Evolutionary conservation across 1,140 invertebrate genomes (phyloP), one percentile per base, ranked within the genome.

Genomic region (Drosophila neocordata): DNA sequence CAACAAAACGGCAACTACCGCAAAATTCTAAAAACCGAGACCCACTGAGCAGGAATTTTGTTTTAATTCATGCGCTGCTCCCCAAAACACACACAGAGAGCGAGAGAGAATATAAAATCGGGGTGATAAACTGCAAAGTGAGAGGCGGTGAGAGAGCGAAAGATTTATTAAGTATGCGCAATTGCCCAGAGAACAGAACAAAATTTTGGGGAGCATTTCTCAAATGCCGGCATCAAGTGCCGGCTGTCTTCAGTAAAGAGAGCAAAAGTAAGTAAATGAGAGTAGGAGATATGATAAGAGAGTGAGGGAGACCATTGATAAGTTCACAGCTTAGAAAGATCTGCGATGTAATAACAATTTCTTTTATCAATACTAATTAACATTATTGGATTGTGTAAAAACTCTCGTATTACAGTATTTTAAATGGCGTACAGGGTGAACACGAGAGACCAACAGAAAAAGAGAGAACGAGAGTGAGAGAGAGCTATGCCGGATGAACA

Each of bases 1-100:
- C 70, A 73, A 69, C 71, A 77, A 64, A 71, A 66, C 72, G 51
- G 44, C 64, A 73, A 76, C 73, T 76, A 70, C 44, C 64, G 82
- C 73, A 53, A 79, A 81, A 68, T 65, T 85, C 63, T 60, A 27
- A 48, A 48, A 11, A 48, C 41, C 15, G 41, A 48, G 41, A 62
- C 18, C 12, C 41, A 59, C 15, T 35, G 59, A 65, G 68, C 48
- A 63, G 58, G 22, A 66, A 48, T 48, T 48, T 48, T 48, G 13
- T 13, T 13, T 44, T 9, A 11, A 48, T 48, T 48, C 41, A 48
- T 48, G 41, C 41, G 41, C 24, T 53, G 18, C 44, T 13, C 34
- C 60, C 11, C n/a, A 27, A 18, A 41, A 55, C 8, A 20, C 20
- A 24, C 1, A 31, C 3, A 31, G 34, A 11, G 44, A 56, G 34